Percentiles rank a stretch among this genome's conserved stretches.
These are phyloP conservation scores for Prionchulus punctatus DNA, from an alignment of 2,888 invertebrate species.

Conservation along the genomic window DNA sequence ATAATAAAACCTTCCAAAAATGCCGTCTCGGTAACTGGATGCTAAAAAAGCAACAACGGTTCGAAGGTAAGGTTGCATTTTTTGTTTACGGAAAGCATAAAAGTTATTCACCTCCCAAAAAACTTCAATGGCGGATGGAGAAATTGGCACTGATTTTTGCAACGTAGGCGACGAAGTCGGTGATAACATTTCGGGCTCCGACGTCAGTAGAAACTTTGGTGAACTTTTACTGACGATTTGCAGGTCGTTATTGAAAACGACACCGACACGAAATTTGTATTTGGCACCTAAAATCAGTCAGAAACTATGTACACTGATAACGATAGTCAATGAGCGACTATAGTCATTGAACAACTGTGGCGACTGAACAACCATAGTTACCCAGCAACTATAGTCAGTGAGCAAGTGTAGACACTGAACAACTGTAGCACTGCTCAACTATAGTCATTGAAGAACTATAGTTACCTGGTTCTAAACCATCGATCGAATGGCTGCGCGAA, in stretches of 20 bases:
- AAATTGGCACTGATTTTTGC: not conserved
- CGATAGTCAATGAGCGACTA: too few relatives aligned
- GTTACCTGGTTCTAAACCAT: not conserved
- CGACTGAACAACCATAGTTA: too few relatives aligned
- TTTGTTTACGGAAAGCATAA: too few relatives aligned
- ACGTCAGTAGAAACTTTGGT: not conserved
- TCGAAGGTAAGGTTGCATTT: too few relatives aligned
- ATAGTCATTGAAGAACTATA: too few relatives aligned
- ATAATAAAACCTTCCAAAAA: not conserved
- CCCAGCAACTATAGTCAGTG: too few relatives aligned
- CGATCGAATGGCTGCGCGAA: not conserved
- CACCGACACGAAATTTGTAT: not conserved
- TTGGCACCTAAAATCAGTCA: not conserved
- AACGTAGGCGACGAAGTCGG: not conserved
- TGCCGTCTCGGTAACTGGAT: not conserved
- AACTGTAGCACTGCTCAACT: too few relatives aligned
- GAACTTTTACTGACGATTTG: not conserved
- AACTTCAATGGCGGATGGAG: not conserved
- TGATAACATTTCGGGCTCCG: not conserved
- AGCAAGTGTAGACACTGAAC: too few relatives aligned
- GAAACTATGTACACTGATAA: not conserved
- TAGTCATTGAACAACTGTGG: too few relatives aligned
- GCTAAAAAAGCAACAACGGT: too few relatives aligned
- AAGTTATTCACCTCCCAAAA: slow-evolving; percentile 2
- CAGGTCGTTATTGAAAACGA: not conserved